A percentile compares a stretch with the other conserved stretches of the same genome.
Conservation (phyloP, 2,797 vertebrate species). For the Hypotaenidia philippensis region DNA sequence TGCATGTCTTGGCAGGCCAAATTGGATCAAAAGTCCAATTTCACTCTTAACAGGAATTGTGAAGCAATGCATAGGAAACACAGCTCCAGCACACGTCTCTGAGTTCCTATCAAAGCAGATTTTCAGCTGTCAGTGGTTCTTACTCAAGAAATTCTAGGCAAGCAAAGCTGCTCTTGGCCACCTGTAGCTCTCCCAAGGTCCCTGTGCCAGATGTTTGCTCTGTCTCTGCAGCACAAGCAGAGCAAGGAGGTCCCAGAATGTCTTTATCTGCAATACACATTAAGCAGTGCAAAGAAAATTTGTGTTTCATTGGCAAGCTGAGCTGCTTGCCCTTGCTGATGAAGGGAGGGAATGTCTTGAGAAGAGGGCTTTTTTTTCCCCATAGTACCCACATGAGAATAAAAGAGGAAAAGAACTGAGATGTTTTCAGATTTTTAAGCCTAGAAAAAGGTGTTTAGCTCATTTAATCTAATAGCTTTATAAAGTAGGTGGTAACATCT, state of each 20-base stretch:
- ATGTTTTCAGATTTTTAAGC: not conserved
- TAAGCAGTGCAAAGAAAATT: not conserved
- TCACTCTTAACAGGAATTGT: not conserved
- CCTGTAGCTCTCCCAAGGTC: conserved; percentile 14
- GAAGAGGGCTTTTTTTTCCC: not conserved
- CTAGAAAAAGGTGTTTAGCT: not conserved
- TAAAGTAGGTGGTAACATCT: not conserved
- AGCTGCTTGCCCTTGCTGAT: not conserved
- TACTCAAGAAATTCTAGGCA: not conserved
- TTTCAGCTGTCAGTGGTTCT: conserved; percentile 5
- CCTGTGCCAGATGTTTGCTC: not conserved
- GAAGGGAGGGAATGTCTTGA: not conserved
- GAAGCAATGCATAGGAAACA: not conserved
- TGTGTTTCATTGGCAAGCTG: not conserved
- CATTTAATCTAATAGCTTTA: not conserved
- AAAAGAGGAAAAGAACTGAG: not conserved
- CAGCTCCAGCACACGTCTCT: not conserved
- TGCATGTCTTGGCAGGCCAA: not conserved
- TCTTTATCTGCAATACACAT: not conserved
- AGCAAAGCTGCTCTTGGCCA: not conserved
- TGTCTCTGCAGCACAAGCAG: not conserved
- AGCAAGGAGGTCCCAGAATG: not conserved
- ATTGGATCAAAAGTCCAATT: not conserved
- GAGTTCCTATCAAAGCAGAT: not conserved
- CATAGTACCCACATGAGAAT: not conserved